These are phyloP conservation scores for Athalia rosae DNA, from an alignment of 2,888 invertebrate species.

Conservation along the genomic window DNA sequence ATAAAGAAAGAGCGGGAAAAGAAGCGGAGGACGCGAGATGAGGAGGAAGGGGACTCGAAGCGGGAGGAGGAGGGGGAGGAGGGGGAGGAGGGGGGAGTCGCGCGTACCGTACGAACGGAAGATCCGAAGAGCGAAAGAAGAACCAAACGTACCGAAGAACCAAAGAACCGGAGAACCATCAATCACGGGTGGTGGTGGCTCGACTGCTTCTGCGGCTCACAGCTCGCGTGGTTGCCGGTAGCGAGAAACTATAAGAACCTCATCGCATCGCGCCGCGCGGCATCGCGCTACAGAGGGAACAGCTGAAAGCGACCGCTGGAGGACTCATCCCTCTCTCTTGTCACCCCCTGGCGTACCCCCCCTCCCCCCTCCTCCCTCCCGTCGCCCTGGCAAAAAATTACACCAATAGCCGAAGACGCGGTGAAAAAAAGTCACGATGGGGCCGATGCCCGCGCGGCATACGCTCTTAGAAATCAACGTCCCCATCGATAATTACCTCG, in stretches of 20 bases:
- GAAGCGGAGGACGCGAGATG: no score
- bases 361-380: background rate
- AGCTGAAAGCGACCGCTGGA: conserved; percentile 42
- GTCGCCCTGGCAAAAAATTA: conserved; percentile 26
- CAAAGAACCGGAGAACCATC: conserved; percentile 67
- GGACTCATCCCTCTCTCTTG: conserved; percentile 24
- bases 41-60: no score
- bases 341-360: no score
- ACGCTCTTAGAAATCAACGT: background rate
- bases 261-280: conserved; percentile 59
- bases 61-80: conserved; percentile 2
- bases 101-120: conserved; percentile 48
- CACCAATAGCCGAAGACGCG: conserved; percentile 24
- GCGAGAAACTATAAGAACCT: conserved; percentile 66
- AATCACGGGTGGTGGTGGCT: conserved; percentile 65
- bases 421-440: background rate
- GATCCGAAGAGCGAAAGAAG: conserved; percentile 54
- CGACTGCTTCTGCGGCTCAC: conserved; percentile 53
- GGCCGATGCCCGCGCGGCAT: background rate
- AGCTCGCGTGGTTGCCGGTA: conserved; percentile 65
- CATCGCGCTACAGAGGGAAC: conserved; percentile 58
- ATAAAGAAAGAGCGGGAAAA: background rate
- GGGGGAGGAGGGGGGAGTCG: conserved; percentile 15
- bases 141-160: conserved; percentile 55
- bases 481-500: background rate